A percentile compares a stretch with the other conserved stretches of the same genome.
phyloP scores from a whole-genome alignment of 64 coral and sea anemone genomes.

The Pocillopora verrucosa region DNA sequence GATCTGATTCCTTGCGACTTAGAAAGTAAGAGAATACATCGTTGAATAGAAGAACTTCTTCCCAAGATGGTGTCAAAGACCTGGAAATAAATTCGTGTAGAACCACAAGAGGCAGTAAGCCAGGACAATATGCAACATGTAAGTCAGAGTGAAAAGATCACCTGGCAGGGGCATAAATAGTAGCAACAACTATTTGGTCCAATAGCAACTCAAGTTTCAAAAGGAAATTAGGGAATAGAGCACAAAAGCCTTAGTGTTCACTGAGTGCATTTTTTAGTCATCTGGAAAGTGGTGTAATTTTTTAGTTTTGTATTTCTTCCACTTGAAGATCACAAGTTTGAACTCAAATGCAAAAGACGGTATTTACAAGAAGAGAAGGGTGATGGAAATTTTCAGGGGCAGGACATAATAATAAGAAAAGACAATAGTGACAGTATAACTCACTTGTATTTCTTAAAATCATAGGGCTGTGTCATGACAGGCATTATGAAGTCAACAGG shows the following conservation, averaged over 20 bases:
- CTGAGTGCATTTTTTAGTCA: too few relatives aligned
- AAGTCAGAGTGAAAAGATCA: not conserved
- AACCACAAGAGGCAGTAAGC: not conserved
- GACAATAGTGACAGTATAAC: not conserved
- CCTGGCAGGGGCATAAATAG: too few relatives aligned
- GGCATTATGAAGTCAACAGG: slow-evolving; percentile 93
- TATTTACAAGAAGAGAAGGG: too few relatives aligned
- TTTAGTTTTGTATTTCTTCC: too few relatives aligned
- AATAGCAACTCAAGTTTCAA: too few relatives aligned
- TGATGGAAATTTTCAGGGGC: too few relatives aligned
- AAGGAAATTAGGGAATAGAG: too few relatives aligned
- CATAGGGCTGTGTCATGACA: slow-evolving; percentile 96
- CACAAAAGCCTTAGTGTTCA: too few relatives aligned
- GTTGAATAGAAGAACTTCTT: slow-evolving; percentile 94
- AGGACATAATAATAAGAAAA: too few relatives aligned
- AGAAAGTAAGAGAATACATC: slow-evolving; percentile 92
- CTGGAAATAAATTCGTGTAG: slow-evolving; percentile 20
- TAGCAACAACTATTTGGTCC: too few relatives aligned
- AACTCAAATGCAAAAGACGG: too few relatives aligned
- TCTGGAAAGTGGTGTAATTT: not conserved
- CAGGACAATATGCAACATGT: not conserved
- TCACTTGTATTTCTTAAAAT: slow-evolving; percentile 97
- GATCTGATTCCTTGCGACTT: slow-evolving; percentile 73
- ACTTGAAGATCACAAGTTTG: too few relatives aligned
- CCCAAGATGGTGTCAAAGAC: slow-evolving; percentile 89